Evolutionary conservation across 2,888 invertebrate species (phyloP).

Genomic region (Portevinia maculata): DNA sequence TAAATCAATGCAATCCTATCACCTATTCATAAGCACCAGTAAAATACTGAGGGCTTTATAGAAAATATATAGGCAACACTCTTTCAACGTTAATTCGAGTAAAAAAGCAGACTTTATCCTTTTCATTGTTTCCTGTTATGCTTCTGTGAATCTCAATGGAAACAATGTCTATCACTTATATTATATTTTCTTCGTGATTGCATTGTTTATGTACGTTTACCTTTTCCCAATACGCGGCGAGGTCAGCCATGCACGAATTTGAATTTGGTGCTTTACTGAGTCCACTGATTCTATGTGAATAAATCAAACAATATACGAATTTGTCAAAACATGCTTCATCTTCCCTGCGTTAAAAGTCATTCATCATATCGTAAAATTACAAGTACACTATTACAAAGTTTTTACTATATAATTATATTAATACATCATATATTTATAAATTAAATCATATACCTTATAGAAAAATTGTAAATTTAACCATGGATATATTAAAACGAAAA

Average conservation of each 20-base stretch:
- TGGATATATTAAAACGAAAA: constrained; percentile 44
- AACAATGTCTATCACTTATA: constrained; percentile 1
- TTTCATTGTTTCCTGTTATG: neutral
- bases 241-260: no score
- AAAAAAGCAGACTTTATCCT: neutral
- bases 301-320: no score
- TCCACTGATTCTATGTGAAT: constrained; percentile 1
- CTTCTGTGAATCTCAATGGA: constrained; percentile 4
- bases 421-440: constrained; percentile 59
- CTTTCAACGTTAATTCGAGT: neutral
- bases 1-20: neutral
- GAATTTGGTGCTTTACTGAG: no score
- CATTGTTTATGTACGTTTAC: neutral
- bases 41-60: constrained; percentile 1
- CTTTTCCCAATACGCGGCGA: no score
- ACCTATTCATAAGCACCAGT: constrained; percentile 11
- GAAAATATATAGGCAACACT: neutral
- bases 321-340: neutral
- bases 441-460: constrained; percentile 39
- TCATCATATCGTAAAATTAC: constrained; percentile 72
- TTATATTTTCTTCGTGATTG: neutral
- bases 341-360: constrained; percentile 46
- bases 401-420: constrained; percentile 67
- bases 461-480: constrained; percentile 62
- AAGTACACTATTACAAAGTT: constrained; percentile 67